Evolutionary conservation across 92 coral and sea anemone genomes (phyloP).

Genomic region (Plumapathes pennacea): DNA sequence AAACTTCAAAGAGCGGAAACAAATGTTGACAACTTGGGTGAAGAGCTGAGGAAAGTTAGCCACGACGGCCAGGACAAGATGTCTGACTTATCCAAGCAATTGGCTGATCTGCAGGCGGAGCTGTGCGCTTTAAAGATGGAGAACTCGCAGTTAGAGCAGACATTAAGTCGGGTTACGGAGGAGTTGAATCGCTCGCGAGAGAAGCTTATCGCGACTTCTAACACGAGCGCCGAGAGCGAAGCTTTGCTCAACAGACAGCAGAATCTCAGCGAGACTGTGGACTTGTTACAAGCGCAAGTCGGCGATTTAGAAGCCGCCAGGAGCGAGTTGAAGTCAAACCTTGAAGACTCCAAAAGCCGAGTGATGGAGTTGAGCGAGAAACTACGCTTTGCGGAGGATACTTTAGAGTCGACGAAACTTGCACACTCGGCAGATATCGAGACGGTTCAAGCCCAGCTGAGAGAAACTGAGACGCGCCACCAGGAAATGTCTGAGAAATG

Average conservation of each 20-base stretch:
- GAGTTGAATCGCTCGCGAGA: slow-evolving; percentile 38
- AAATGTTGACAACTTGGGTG: slow-evolving; percentile 2
- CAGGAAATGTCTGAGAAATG: slow-evolving; percentile 8
- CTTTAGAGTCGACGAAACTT: neutral
- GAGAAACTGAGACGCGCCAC: slow-evolving; percentile 1
- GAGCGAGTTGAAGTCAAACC: slow-evolving; percentile 30
- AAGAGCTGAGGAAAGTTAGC: neutral
- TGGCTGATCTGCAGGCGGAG: slow-evolving; percentile 34
- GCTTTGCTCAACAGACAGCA: slow-evolving; percentile 22
- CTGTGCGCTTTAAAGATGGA: slow-evolving; percentile 16
- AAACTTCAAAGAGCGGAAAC: slow-evolving; percentile 11
- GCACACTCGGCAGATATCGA: slow-evolving; percentile 11
- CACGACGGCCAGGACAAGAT: slow-evolving; percentile 7
- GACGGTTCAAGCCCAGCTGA: slow-evolving; percentile 7
- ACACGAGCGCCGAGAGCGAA: slow-evolving; percentile 20
- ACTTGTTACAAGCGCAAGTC: slow-evolving; percentile 20
- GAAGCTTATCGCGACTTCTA: slow-evolving; percentile 21
- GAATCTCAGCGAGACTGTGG: slow-evolving; percentile 23
- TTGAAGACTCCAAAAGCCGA: slow-evolving; percentile 30
- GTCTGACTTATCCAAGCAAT: slow-evolving; percentile 32
- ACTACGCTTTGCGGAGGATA: slow-evolving; percentile 4
- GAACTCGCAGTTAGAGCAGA: slow-evolving; percentile 48
- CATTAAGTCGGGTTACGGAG: slow-evolving; percentile 48
- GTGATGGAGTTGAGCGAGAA: slow-evolving; percentile 9
- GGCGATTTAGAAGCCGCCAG: slow-evolving; percentile 18